Base-by-base conservation (phyloP, 2,113 vertebrate genomes). In the Thryonomys swinderianus region DNA sequence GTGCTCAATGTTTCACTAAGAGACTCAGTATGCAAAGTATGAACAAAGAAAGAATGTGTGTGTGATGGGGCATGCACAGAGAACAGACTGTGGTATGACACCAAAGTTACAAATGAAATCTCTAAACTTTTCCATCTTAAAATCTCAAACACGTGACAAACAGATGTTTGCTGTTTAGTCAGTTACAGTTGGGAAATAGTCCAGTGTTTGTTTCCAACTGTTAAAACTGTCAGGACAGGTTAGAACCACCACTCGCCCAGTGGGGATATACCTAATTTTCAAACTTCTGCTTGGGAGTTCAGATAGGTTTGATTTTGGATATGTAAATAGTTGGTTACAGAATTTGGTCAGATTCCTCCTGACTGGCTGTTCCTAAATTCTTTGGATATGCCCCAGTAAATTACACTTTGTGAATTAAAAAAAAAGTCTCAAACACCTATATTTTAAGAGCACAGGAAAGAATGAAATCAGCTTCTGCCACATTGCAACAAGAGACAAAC, bases 401-500 rank as follows among this genome's bases (percentile, higher is more conserved):
- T 98, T 98, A 99, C 98, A 99, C 98, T 99, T 98, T 99, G 98
- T 98, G 98, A 98, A 98, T 98, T 98, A 51, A 51, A 51, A 51
- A 51, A 51, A 51, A 93, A 67, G 40, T 40, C 84, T 91, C 27
- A 7, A 11, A 27, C 40, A 87, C 3, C 30, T 3, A 5, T 51
- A 3, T 64, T 81, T 85, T 61, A 64, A 74, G 13, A 57, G 78
- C 16, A 16, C 0, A 17, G 9, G 69, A 71, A 0, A 25, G 62
- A 95, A 86, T 55, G 27, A 91, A 81, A 81, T 40, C 51, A 57
- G 2, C 37, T 66, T 74, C 89, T 25, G 64, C 53, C 34, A 4
- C 48, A 53, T 0, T 71, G 57, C 0, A 0, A 91, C 53, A 40
- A 80, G 12, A 85, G 37, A 61, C 13, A 32, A 64, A 45, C 53